A percentile compares a stretch with the other conserved stretches of the same genome.
These are phyloP conservation scores for Dorcus hopei DNA, from an alignment of 2,888 invertebrate genomes.

Conservation along the genomic window DNA sequence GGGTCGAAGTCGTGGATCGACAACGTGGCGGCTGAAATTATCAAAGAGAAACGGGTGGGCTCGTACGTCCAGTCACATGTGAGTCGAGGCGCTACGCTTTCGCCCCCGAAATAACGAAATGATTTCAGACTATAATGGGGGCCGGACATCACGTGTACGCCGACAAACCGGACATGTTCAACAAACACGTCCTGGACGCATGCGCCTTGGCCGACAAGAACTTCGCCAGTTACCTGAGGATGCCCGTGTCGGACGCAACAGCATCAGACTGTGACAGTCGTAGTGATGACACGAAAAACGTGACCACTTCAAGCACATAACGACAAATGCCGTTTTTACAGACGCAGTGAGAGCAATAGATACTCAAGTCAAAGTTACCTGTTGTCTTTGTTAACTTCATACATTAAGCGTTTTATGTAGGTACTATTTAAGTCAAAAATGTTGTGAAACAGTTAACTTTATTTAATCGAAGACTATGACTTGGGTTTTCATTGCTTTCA, in stretches of 20 bases:
- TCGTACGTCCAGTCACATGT: conserved; percentile 80
- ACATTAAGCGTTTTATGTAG: no score
- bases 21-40: conserved; percentile 74
- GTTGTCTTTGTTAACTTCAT: no score
- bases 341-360: no score
- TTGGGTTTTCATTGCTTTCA: no score
- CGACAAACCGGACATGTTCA: conserved; percentile 84
- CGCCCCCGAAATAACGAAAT: no score
- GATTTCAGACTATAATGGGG: conserved; percentile 70
- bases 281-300: no score
- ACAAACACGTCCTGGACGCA: conserved; percentile 74
- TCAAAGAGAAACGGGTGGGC: conserved; percentile 64
- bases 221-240: not conserved
- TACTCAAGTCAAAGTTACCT: no score
- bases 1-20: conserved; percentile 96
- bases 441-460: no score
- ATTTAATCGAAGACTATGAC: no score
- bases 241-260: conserved; percentile 14
- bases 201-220: conserved; percentile 57
- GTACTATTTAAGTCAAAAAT: no score
- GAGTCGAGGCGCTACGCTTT: conserved; percentile 21
- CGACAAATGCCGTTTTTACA: no score
- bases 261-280: conserved; percentile 20
- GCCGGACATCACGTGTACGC: conserved; percentile 96
- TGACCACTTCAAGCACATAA: no score